These are phyloP conservation scores for Clupea harengus DNA, from an alignment of 2,113 vertebrate genomes.

Conservation along the genomic window DNA sequence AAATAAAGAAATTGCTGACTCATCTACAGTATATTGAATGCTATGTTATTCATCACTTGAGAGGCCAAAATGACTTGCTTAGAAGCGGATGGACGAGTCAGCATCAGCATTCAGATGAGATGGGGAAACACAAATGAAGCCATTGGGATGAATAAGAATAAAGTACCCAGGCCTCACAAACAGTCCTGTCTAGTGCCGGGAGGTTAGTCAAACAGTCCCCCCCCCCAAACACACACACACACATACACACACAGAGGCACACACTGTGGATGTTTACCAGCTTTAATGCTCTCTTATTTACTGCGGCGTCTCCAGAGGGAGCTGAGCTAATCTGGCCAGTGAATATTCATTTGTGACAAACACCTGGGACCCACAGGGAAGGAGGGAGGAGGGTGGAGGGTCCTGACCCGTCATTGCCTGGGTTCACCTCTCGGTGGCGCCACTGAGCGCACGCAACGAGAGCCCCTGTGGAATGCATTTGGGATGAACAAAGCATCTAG, in stretches of 20 bases:
- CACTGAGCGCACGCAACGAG: not conserved
- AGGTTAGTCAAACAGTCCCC: constrained; percentile 66
- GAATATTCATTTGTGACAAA: constrained; percentile 84
- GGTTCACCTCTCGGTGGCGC: not conserved
- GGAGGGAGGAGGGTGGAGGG: not conserved
- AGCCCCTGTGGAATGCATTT: not conserved
- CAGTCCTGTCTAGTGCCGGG: constrained; percentile 39
- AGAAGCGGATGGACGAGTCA: not conserved
- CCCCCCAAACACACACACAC: constrained; percentile 28
- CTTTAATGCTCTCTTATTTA: constrained; percentile 60
- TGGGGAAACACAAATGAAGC: not conserved
- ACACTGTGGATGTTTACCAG: constrained; percentile 51
- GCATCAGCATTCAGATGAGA: not conserved
- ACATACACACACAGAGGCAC: constrained; percentile 1
- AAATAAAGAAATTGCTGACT: not conserved
- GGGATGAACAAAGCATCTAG: not conserved
- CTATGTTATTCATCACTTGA: not conserved
- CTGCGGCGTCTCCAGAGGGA: constrained; percentile 62
- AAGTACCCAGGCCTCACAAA: not conserved
- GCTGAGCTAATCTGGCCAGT: constrained; percentile 65
- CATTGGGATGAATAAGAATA: not conserved
- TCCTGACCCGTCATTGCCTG: not conserved
- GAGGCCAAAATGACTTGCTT: not conserved
- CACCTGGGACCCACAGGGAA: constrained; percentile 75
- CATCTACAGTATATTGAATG: not conserved